phyloP scores from a whole-genome alignment of 2,113 vertebrate species.

The Danionella cerebrum region DNA sequence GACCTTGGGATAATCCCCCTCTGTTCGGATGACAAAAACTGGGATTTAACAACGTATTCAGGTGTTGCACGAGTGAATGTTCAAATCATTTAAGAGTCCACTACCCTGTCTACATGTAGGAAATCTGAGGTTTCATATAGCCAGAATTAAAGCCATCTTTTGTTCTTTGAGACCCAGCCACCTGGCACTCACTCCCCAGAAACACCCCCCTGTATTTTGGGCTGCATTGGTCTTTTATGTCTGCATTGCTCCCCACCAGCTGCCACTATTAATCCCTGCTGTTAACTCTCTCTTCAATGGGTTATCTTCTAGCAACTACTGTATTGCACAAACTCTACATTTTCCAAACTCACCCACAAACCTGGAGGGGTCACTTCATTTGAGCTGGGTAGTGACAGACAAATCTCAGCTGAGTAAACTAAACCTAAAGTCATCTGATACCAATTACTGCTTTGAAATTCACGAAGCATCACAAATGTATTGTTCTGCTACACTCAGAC shows the following conservation, averaged over 20 bases:
- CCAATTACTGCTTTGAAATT: not conserved
- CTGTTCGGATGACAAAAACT: slow-evolving; percentile 27
- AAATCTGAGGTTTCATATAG: slow-evolving; percentile 56
- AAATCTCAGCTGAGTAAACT: not conserved
- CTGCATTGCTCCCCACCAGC: slow-evolving; percentile 53
- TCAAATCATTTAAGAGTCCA: slow-evolving; percentile 10
- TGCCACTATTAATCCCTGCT: slow-evolving; percentile 54
- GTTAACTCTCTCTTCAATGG: slow-evolving; percentile 40
- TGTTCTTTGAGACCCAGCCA: slow-evolving; percentile 59
- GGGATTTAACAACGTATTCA: slow-evolving; percentile 13
- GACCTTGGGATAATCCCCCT: slow-evolving; percentile 14
- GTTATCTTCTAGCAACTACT: slow-evolving; percentile 46
- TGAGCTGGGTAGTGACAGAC: not conserved
- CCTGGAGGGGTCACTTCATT: not conserved
- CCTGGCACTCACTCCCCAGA: slow-evolving; percentile 61
- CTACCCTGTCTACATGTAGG: slow-evolving; percentile 51
- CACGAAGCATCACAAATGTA: not conserved
- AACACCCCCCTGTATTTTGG: slow-evolving; percentile 65
- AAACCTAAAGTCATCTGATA: not conserved
- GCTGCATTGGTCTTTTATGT: slow-evolving; percentile 52
- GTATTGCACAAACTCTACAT: slow-evolving; percentile 17
- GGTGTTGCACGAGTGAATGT: slow-evolving; percentile 15
- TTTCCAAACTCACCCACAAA: not conserved
- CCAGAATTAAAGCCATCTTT: slow-evolving; percentile 55
- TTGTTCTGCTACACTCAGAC: not conserved